Base-by-base conservation (phyloP, 2,113 vertebrate species). In the Oncorhynchus mykiss region DNA sequence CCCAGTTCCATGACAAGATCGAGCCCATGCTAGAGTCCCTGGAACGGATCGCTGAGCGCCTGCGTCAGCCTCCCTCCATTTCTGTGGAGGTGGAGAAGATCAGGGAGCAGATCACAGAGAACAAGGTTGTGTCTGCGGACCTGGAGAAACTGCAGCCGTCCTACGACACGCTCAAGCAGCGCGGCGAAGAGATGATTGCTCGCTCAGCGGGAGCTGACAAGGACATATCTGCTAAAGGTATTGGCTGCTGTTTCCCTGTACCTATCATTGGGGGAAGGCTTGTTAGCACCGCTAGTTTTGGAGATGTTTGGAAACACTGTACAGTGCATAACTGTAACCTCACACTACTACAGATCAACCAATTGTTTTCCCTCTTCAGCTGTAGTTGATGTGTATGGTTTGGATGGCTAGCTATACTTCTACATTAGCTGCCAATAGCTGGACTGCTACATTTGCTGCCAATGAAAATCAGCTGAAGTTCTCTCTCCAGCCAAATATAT, bases 1-100 rank as follows among this genome's bases (percentile, higher is more conserved):
- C 13, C 6, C 71, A 99, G 98, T 99, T 99, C 85, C 97, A 99
- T 64, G 96, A 99, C 91, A 99, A 99, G 90, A 99, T 96, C n/a
- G 94, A 97, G 86, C 95, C 96, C 65, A 98, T 97, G 90, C 93
- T 97, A 0, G 97, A 99, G 88, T 96, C 95, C 48, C 90, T 99
- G 84, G 94, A 94, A 8, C 95, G 97, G 29, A 95, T 98, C 0
- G 95, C 91, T 4, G 96, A 97, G 62, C 96, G 96, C 48, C 89
- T 99, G 75, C 94, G 92, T 4, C 96, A 97, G 85, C 98, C 98
- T 3, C 98, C 97, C 0, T 97, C 97, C 0, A 97, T 99, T 91
- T 99, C 97, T 0, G 98, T 95, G n/a, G 98, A 99, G 79, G 94
- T 97, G 66, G 98, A 99, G 73, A 99, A 99, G 91, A 99, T 99